These are phyloP conservation scores for Rhyzopertha dominica DNA, from an alignment of 1,140 invertebrate species.

Conservation along the genomic window DNA sequence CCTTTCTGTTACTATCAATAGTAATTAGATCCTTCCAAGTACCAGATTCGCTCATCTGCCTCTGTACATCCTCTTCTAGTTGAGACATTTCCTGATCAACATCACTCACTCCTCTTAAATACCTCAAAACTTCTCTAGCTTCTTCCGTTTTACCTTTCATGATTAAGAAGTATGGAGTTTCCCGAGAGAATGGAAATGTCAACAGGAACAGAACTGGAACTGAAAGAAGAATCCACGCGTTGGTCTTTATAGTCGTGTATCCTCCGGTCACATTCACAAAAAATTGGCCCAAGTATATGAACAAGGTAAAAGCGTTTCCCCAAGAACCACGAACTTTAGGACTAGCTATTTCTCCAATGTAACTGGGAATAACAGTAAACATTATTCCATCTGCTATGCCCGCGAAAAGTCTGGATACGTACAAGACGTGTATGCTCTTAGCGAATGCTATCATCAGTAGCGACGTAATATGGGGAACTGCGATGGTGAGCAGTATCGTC, in stretches of 20 bases:
- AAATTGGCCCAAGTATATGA: conserved; percentile 46
- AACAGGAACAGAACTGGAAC: conserved; percentile 46
- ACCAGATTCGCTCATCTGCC: conserved; percentile 36
- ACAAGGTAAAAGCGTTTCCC: conserved; percentile 45
- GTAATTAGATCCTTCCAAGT: conserved; percentile 36
- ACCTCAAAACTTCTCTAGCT: conserved; percentile 22
- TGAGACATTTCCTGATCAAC: conserved; percentile 32
- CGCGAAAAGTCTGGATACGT: conserved; percentile 42
- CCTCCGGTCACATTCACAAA: conserved; percentile 49
- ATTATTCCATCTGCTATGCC: conserved; percentile 17
- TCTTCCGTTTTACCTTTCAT: conserved; percentile 25
- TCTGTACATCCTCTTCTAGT: conserved; percentile 28
- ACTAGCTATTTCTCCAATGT: conserved; percentile 59
- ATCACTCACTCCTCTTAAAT: conserved; percentile 24
- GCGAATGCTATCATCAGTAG: conserved; percentile 54
- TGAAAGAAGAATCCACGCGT: conserved; percentile 47
- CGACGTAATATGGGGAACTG: conserved; percentile 54
- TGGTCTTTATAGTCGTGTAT: conserved; percentile 44
- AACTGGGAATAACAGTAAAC: conserved; percentile 47
- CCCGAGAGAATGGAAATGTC: conserved; percentile 31
- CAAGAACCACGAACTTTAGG: conserved; percentile 58
- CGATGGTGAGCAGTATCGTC: conserved; percentile 50
- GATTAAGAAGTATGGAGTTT: conserved; percentile 33
- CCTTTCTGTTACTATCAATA: conserved; percentile 31
- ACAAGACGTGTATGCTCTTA: conserved; percentile 41